These are phyloP conservation scores for Drosophila tanythrix DNA, from an alignment of 2,888 invertebrate genomes.

Conservation along the genomic window DNA sequence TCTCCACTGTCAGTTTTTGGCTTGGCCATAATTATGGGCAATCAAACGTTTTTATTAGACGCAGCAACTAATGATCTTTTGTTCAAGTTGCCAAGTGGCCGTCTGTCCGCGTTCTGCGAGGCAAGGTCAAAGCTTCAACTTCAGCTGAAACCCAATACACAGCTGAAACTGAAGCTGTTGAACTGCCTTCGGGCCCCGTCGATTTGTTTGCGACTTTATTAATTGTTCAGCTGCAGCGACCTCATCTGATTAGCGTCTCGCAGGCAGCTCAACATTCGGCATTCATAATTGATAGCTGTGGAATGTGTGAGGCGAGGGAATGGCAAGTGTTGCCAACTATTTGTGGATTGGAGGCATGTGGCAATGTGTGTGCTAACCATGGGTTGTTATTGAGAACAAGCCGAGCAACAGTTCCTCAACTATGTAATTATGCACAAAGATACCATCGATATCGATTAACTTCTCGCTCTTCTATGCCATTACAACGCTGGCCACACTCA, in stretches of 20 bases:
- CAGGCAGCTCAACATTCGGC: constrained; percentile 31
- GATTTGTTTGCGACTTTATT: constrained; percentile 34
- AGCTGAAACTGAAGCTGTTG: not conserved
- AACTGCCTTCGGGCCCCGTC: constrained; percentile 16
- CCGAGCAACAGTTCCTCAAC: constrained; percentile 2
- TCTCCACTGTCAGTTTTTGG: constrained; percentile 53
- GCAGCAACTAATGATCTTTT: constrained; percentile 68
- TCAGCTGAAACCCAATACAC: constrained; percentile 19
- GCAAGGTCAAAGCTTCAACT: constrained; percentile 45
- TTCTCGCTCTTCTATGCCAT: not conserved
- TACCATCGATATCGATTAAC: not conserved
- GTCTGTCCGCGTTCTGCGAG: constrained; percentile 6
- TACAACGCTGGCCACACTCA: not conserved
- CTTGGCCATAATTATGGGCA: constrained; percentile 67
- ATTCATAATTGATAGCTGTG: constrained; percentile 61
- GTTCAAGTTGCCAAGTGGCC: constrained; percentile 17
- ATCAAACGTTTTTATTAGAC: constrained; percentile 71
- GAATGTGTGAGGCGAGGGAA: constrained; percentile 39
- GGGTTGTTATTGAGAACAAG: constrained; percentile 2
- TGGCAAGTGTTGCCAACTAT: constrained; percentile 34
- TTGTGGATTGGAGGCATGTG: constrained; percentile 36
- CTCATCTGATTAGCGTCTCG: constrained; percentile 46
- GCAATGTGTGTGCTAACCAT: constrained; percentile 22
- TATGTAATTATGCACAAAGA: constrained; percentile 8
- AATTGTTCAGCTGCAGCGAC: constrained; percentile 27